Percentiles rank a stretch among this genome's conserved stretches.
Conservation (phyloP, 2,888 invertebrate species). For the Pherbina coryleti region DNA sequence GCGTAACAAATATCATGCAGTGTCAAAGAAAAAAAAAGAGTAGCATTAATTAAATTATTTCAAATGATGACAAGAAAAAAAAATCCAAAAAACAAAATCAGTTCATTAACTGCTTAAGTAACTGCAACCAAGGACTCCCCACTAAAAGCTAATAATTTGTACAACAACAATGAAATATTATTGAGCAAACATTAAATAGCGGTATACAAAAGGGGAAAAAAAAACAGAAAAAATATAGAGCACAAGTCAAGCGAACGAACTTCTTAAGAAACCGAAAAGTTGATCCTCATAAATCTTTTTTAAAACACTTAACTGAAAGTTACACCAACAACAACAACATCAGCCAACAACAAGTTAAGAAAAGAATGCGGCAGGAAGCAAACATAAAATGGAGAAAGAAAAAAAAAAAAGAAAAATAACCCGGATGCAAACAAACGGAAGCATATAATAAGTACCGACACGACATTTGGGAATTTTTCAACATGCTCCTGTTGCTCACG, state of each 20-base stretch:
- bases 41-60: constrained; percentile 27
- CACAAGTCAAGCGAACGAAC: constrained; percentile 1
- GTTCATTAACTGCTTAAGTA: constrained; percentile 4
- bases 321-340: constrained; percentile 12
- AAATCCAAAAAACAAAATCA: too few species aligned
- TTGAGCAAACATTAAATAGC: neutral
- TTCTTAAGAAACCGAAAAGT: constrained; percentile 34
- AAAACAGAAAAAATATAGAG: constrained; percentile 6
- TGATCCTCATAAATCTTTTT: constrained; percentile 42
- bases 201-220: neutral
- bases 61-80: neutral
- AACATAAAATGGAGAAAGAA: neutral
- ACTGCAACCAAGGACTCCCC: neutral
- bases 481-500: constrained; percentile 35
- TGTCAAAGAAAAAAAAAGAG: neutral
- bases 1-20: neutral
- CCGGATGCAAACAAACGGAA: constrained; percentile 36
- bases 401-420: neutral
- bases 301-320: constrained; percentile 18
- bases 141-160: constrained; percentile 35
- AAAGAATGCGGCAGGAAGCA: constrained; percentile 4
- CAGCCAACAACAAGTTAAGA: neutral
- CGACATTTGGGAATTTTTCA: constrained; percentile 31
- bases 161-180: constrained; percentile 2
- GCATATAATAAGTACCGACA: constrained; percentile 35